Evolutionary conservation across 2,797 vertebrate genomes (phyloP).

Genomic region (Melanotaenia trifasciata): DNA sequence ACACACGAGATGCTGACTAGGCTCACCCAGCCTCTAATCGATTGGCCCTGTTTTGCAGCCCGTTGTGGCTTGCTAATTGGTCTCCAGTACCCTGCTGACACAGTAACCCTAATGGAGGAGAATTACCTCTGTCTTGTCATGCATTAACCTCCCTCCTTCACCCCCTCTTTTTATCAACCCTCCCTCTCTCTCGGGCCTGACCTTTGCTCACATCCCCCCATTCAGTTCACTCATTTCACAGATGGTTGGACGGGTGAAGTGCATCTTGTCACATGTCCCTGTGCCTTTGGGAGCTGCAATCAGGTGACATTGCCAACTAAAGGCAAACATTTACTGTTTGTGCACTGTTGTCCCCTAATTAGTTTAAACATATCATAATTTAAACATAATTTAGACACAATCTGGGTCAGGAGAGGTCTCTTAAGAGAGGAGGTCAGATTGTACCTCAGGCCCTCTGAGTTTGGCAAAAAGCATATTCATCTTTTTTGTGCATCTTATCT

Average conservation of each 20-base stretch:
- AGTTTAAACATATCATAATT: slow-evolving; percentile 53
- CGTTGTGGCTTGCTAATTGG: slow-evolving; percentile 75
- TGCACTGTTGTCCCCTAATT: slow-evolving; percentile 54
- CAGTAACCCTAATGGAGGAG: slow-evolving; percentile 82
- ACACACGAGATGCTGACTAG: slow-evolving; percentile 67
- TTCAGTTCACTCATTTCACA: slow-evolving; percentile 41
- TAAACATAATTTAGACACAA: slow-evolving; percentile 31
- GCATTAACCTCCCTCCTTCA: slow-evolving; percentile 69
- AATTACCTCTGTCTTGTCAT: slow-evolving; percentile 76
- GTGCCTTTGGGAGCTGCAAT: slow-evolving; percentile 55
- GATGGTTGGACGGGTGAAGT: slow-evolving; percentile 58
- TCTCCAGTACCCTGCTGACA: slow-evolving; percentile 81
- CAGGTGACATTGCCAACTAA: slow-evolving; percentile 71
- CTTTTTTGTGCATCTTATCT: too few relatives aligned
- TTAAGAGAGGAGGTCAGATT: slow-evolving; percentile 40
- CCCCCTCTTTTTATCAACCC: slow-evolving; percentile 39
- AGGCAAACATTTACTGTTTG: slow-evolving; percentile 46
- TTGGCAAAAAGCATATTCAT: slow-evolving; percentile 19
- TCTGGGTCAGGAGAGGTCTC: slow-evolving; percentile 31
- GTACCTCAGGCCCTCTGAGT: slow-evolving; percentile 26
- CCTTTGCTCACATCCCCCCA: slow-evolving; percentile 47
- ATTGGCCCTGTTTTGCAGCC: slow-evolving; percentile 72
- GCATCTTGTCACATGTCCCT: slow-evolving; percentile 62
- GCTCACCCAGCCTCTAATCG: slow-evolving; percentile 62
- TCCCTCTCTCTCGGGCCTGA: slow-evolving; percentile 33